These are phyloP conservation scores for Saccostrea cuccullata DNA, from an alignment of 1,140 invertebrate genomes.

Conservation along the genomic window DNA sequence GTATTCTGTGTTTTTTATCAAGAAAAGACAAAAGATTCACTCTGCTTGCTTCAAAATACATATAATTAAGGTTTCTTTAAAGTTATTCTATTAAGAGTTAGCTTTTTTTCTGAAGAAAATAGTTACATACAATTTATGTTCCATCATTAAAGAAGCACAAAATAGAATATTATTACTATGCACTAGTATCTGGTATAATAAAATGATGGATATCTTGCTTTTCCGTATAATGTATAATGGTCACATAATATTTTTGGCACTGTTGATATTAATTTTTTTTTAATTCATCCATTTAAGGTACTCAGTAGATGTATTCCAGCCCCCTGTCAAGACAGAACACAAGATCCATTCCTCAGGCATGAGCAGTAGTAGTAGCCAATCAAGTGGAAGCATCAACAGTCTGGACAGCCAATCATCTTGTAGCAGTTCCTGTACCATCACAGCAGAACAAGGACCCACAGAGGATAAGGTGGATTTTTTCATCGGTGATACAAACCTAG, in stretches of 20 bases:
- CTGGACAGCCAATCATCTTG: constrained; percentile 74
- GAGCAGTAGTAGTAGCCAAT: constrained; percentile 72
- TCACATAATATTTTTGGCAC: too few species aligned
- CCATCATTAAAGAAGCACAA: too few species aligned
- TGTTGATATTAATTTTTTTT: not conserved
- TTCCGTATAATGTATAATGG: too few species aligned
- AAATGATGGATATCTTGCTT: too few species aligned
- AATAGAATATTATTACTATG: too few species aligned
- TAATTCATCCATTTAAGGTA: constrained; percentile 65
- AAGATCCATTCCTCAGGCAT: constrained; percentile 63
- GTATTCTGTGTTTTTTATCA: not conserved
- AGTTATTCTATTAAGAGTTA: too few species aligned
- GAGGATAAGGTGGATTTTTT: constrained; percentile 40
- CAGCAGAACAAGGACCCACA: constrained; percentile 63
- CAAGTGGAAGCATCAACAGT: constrained; percentile 72
- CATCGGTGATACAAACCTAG: constrained; percentile 25
- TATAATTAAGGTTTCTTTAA: too few species aligned
- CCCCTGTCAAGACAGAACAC: constrained; percentile 70
- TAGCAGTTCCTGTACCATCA: constrained; percentile 73
- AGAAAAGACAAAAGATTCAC: not conserved
- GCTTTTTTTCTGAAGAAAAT: too few species aligned
- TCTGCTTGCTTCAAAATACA: not conserved
- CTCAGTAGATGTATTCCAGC: constrained; percentile 78
- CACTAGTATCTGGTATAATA: too few species aligned
- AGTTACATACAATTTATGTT: too few species aligned